Percentiles rank a stretch among this genome's conserved stretches.
These are phyloP conservation scores for Apostichopus japonicus DNA, from an alignment of 35 echinoderm and acorn worm species.

Conservation along the genomic window DNA sequence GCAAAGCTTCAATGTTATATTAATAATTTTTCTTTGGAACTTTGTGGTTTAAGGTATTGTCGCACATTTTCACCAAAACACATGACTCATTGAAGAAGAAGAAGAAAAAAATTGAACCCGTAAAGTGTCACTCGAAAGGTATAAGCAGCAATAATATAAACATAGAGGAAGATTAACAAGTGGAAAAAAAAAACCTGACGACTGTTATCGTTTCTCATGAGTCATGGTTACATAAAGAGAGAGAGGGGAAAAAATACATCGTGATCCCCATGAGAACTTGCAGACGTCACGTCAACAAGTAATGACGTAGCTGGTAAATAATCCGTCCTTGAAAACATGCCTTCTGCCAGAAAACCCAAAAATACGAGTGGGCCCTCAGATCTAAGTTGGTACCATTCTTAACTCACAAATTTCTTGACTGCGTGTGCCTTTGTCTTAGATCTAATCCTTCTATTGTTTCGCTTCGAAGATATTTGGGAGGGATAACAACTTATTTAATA, in stretches of 20 bases:
- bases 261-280: background rate
- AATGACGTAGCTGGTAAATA: no score
- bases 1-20: no score
- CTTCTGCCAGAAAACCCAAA: no score
- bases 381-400: no score
- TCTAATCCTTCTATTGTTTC: no score
- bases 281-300: background rate
- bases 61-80: background rate
- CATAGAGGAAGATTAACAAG: background rate
- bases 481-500: no score
- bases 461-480: no score
- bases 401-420: no score
- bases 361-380: no score
- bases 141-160: background rate
- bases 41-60: background rate
- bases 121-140: background rate
- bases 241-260: background rate
- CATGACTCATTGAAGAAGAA: background rate
- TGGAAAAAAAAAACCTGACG: background rate
- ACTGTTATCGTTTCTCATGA: background rate
- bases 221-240: background rate
- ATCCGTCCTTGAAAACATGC: no score
- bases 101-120: no score
- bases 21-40: background rate
- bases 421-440: no score